Percentiles rank a stretch among this genome's conserved stretches.
These are phyloP conservation scores for Xenopus laevis DNA, from an alignment of 2,113 vertebrate genomes.

Conservation along the genomic window DNA sequence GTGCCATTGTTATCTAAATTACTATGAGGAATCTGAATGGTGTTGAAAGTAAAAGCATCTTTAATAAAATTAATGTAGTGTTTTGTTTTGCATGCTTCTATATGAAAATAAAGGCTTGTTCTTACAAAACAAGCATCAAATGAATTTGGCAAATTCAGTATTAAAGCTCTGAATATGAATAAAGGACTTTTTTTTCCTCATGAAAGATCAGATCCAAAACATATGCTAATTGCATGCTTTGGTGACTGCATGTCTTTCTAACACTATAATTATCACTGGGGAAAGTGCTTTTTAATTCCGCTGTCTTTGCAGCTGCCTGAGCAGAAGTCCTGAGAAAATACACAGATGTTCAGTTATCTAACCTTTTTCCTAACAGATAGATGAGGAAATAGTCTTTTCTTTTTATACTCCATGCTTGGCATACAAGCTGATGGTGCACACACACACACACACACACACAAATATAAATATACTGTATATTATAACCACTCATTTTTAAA, in stretches of 20 bases:
- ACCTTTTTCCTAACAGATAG: too few relatives aligned
- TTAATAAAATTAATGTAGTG: background rate
- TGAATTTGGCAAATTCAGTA: background rate
- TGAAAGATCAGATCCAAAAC: slow-evolving; percentile 40
- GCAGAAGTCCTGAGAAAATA: too few relatives aligned
- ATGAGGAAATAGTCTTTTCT: too few relatives aligned
- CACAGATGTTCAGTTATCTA: too few relatives aligned
- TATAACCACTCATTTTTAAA: too few relatives aligned
- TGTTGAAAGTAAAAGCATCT: background rate
- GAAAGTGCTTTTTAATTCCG: too few relatives aligned
- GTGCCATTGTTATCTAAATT: background rate
- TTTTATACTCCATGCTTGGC: too few relatives aligned
- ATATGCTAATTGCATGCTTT: slow-evolving; percentile 50
- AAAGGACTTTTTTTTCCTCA: slow-evolving; percentile 17
- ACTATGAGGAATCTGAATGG: background rate
- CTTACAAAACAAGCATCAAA: background rate
- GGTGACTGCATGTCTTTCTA: slow-evolving; percentile 21
- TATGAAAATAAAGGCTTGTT: background rate
- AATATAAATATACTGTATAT: too few relatives aligned
- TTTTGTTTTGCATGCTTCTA: background rate
- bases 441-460: too few relatives aligned
- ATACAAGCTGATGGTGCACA: too few relatives aligned
- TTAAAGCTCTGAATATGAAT: slow-evolving; percentile 45
- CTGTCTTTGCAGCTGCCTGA: too few relatives aligned
- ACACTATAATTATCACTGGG: too few relatives aligned